Evolutionary conservation across 1,140 invertebrate species (phyloP), one percentile per base, ranked within the genome.

Genomic region (Brachionus plicatilis): DNA sequence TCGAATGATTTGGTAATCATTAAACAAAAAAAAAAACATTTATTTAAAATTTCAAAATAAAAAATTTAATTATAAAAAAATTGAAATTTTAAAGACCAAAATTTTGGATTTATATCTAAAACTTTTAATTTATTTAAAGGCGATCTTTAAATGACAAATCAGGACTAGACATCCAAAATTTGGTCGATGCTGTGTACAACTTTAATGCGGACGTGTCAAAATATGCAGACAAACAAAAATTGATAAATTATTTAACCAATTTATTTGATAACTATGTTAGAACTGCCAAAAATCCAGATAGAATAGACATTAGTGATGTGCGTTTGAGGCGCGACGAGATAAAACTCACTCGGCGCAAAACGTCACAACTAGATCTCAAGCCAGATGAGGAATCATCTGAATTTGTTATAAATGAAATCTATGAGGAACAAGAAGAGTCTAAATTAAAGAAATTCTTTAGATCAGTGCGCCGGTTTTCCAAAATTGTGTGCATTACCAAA

Each of bases 1-100:
- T 1, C 91, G 91, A 84, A 90, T 92, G 14, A 87, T 92, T 17
- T 92, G 91, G 91, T 88, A 91, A 37, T 78, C 89, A 27, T 80
- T 53, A 29, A 14, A 7, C 27, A 12, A 50, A n/a, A 53, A 20
- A 20, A 7, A 60, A 20, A 60, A 60, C 1, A 37, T 33, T 33
- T 43, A 47, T 47, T 47, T 47, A 37, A 37, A 37, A 37, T 37
- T 37, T 37, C 33, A 37, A 37, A 37, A 37, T 37, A 7, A 0
- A 3, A 29, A 29, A 29, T 37, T 37, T 1, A 37, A 37, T 37
- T 37, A n/a, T n/a, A 37, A 37, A 37, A 37, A 6, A 37, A 37
- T 37, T 37, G 33, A 37, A 37, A 37, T 37, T 37, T 37, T 37
- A 37, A 37, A 37, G 33, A 37, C 6, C 6, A 37, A 37, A 37